Evolutionary conservation across 2,888 invertebrate species (phyloP).

Genomic region (Acleris laterana): DNA sequence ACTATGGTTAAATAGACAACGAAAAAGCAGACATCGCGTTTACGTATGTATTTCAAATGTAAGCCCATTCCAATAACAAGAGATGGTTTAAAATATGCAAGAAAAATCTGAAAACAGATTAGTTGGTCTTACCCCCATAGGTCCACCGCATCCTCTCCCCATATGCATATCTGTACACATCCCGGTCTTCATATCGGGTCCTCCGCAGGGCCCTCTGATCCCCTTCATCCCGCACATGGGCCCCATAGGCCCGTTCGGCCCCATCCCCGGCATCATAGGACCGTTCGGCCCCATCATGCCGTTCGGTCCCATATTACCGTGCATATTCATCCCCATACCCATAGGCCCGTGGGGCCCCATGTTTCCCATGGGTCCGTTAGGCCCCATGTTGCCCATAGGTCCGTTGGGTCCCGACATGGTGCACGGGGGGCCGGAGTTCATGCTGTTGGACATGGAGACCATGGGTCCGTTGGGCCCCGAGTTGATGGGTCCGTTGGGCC

Average conservation of each 20-base stretch:
- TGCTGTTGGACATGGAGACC: constrained; percentile 76
- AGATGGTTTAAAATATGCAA: too few relatives aligned
- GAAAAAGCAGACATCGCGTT: too few relatives aligned
- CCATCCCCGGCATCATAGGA: constrained; percentile 75
- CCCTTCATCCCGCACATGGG: constrained; percentile 83
- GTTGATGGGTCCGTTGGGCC: constrained; percentile 69
- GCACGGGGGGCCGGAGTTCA: constrained; percentile 77
- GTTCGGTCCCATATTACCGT: constrained; percentile 69
- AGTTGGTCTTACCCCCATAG: constrained; percentile 75
- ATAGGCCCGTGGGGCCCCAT: constrained; percentile 68
- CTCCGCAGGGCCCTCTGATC: constrained; percentile 75
- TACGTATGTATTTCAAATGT: too few relatives aligned
- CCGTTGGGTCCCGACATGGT: constrained; percentile 70
- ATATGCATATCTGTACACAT: constrained; percentile 83
- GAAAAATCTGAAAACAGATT: too few relatives aligned
- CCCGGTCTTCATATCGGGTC: constrained; percentile 80
- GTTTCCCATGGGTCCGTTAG: constrained; percentile 56
- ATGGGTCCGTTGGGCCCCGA: constrained; percentile 75
- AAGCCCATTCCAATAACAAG: too few relatives aligned
- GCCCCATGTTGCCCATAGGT: constrained; percentile 49
- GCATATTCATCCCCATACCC: constrained; percentile 47
- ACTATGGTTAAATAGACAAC: too few relatives aligned
- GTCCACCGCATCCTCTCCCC: constrained; percentile 80
- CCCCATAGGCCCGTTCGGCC: constrained; percentile 79
- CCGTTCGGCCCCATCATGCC: constrained; percentile 77